A percentile compares a stretch with the other conserved stretches of the same genome.
Evolutionary conservation across 2,888 invertebrate species (phyloP).

Genomic region (Nebria brevicollis): DNA sequence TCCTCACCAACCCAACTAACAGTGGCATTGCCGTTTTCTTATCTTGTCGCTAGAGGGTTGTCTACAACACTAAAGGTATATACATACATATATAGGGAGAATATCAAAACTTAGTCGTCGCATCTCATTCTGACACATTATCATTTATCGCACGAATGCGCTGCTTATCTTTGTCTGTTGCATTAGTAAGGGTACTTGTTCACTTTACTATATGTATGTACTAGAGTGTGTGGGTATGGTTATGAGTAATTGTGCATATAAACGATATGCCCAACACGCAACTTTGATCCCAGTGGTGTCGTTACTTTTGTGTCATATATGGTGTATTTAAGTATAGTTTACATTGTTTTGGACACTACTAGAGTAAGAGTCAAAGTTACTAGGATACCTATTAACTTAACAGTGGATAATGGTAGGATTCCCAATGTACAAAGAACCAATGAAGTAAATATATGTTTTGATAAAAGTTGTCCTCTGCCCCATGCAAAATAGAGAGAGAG

Average conservation of each 20-base stretch:
- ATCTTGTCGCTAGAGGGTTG: slow-evolving; percentile 23
- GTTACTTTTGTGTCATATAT: slow-evolving; percentile 7
- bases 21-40: slow-evolving; percentile 37
- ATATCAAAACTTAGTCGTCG: neutral
- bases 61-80: neutral
- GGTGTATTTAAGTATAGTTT: neutral
- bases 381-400: neutral
- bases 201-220: neutral
- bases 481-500: no score
- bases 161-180: neutral
- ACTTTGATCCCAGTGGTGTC: slow-evolving; percentile 14
- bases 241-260: slow-evolving; percentile 37
- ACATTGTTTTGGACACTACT: neutral
- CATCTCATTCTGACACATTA: neutral
- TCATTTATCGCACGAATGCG: neutral
- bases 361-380: neutral
- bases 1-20: slow-evolving; percentile 46
- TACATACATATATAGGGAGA: neutral
- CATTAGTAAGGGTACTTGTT: neutral
- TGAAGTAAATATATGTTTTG: no score
- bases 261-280: slow-evolving; percentile 15
- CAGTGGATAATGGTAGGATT: no score
- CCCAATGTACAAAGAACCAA: no score
- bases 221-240: neutral
- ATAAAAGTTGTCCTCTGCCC: no score